These are phyloP conservation scores for Desoria tigrina DNA, from an alignment of 2,888 invertebrate genomes.

Conservation along the genomic window DNA sequence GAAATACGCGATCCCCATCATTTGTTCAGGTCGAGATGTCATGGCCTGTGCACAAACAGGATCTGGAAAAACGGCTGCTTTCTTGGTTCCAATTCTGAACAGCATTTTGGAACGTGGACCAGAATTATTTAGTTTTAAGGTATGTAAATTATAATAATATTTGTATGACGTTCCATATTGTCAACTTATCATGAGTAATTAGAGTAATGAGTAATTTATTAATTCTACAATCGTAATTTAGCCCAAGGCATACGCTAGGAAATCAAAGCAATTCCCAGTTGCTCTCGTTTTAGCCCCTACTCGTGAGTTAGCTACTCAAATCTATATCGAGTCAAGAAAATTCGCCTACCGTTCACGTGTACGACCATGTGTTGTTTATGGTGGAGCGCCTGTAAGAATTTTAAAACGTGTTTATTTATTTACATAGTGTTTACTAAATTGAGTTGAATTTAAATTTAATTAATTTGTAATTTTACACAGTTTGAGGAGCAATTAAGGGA, in stretches of 20 bases:
- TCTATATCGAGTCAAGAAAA: slow-evolving; percentile 97
- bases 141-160: slow-evolving; percentile 3
- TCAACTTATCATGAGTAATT: neutral
- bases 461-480: too few species aligned
- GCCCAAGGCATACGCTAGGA: slow-evolving; percentile 47
- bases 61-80: slow-evolving; percentile 97
- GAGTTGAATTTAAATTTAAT: slow-evolving; percentile 1
- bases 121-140: slow-evolving; percentile 51
- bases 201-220: neutral
- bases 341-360: slow-evolving; percentile 96
- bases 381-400: slow-evolving; percentile 51
- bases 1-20: slow-evolving; percentile 98
- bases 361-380: slow-evolving; percentile 88
- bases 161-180: neutral
- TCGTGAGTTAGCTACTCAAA: slow-evolving; percentile 98
- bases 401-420: too few species aligned
- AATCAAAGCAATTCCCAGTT: slow-evolving; percentile 84
- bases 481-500: slow-evolving; percentile 89
- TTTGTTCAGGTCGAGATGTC: slow-evolving; percentile 86
- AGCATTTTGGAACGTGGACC: slow-evolving; percentile 94
- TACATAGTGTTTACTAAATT: too few species aligned
- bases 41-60: slow-evolving; percentile 96
- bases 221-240: slow-evolving; percentile 24
- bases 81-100: slow-evolving; percentile 95
- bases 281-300: slow-evolving; percentile 97